Evolutionary conservation across 2,888 invertebrate genomes (phyloP).

Genomic region (Lacanobia wlatinum): DNA sequence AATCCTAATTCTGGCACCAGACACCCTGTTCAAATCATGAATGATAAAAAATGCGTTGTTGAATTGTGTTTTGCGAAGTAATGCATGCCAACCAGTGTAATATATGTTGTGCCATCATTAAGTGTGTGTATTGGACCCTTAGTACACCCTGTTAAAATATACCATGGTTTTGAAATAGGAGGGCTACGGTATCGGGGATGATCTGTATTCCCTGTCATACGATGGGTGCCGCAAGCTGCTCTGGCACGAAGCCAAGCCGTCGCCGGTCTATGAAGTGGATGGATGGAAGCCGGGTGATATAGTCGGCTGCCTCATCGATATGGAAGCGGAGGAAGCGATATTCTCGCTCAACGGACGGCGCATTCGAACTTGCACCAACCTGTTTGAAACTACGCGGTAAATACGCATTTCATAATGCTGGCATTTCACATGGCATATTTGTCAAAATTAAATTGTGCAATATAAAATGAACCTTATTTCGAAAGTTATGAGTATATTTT

Average conservation of each 20-base stretch:
- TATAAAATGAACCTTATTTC: no score
- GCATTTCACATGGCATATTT: no score
- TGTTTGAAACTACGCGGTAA: constrained; percentile 95
- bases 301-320: constrained; percentile 96
- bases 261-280: constrained; percentile 90
- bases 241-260: constrained; percentile 96
- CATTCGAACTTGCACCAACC: constrained; percentile 93
- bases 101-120: background rate
- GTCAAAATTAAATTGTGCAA: no score
- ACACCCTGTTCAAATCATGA: no score
- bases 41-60: no score
- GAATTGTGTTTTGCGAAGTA: background rate
- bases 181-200: constrained; percentile 98
- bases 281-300: constrained; percentile 96
- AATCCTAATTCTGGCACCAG: no score
- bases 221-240: constrained; percentile 97
- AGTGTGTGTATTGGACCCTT: background rate
- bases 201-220: constrained; percentile 96
- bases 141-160: background rate
- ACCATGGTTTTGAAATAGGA: constrained; percentile 90
- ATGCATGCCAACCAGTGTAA: constrained; percentile 37
- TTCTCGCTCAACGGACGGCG: constrained; percentile 96
- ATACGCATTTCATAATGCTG: background rate
- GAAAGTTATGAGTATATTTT: background rate
- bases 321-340: constrained; percentile 93